phyloP scores from a whole-genome alignment of 2,888 invertebrate genomes.

The Eupithecia inturbata region DNA sequence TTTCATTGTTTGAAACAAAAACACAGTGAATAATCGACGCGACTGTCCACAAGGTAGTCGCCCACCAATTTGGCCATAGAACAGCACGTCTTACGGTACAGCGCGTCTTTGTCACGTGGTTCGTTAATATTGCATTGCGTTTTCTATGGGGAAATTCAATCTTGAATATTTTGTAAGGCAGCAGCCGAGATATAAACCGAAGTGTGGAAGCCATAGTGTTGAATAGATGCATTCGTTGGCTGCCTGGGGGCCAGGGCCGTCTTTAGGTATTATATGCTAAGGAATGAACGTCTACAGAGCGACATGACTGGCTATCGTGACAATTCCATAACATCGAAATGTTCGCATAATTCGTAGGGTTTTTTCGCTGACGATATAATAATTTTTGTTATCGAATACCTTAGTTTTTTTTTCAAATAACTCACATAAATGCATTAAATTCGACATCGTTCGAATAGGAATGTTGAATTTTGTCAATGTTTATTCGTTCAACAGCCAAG shows the following conservation, averaged over 20 bases:
- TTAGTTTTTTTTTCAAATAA: background rate
- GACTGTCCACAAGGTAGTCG: too few relatives aligned
- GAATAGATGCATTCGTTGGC: background rate
- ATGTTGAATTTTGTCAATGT: background rate
- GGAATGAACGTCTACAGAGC: background rate
- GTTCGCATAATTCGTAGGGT: background rate
- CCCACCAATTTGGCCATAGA: too few relatives aligned
- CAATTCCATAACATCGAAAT: background rate
- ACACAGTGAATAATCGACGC: too few relatives aligned
- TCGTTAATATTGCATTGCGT: background rate
- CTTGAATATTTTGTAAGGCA: background rate
- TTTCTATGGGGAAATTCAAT: background rate
- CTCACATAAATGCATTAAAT: background rate
- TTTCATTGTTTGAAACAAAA: too few relatives aligned
- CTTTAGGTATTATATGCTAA: background rate
- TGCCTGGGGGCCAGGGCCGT: background rate
- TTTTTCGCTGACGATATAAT: background rate
- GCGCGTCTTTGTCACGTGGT: too few relatives aligned
- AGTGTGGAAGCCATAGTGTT: background rate
- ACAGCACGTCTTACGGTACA: too few relatives aligned
- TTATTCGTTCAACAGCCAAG: background rate
- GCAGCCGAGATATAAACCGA: background rate
- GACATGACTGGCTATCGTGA: background rate
- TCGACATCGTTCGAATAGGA: background rate
- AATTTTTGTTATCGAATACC: background rate